Conservation (phyloP, 92 coral and sea anemone species). For the Pocillopora meandrina region DNA sequence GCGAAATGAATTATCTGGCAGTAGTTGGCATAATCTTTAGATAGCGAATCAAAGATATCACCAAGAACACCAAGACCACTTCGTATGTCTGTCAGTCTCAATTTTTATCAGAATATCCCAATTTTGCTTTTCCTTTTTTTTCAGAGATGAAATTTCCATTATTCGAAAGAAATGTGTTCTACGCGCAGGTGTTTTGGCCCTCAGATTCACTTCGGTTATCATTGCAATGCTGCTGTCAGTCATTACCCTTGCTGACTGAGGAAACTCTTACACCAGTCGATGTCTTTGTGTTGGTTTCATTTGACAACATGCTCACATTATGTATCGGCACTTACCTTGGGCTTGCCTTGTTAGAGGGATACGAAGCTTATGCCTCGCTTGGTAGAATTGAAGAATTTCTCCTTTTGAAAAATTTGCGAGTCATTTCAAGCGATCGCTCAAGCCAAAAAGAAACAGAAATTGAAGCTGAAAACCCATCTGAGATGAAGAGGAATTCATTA, state of each 20-base stretch:
- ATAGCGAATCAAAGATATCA: no score
- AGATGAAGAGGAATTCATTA: neutral
- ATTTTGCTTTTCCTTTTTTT: neutral
- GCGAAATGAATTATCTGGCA: no score
- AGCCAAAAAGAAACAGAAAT: neutral
- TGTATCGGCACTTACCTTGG: neutral
- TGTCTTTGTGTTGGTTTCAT: neutral
- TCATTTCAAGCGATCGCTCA: neutral
- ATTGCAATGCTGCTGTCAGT: neutral
- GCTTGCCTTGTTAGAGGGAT: neutral
- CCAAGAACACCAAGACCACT: no score
- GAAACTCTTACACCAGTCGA: neutral
- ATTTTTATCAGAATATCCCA: neutral
- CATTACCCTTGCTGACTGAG: conserved; percentile 9
- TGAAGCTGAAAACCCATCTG: neutral
- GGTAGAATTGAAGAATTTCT: conserved; percentile 3
- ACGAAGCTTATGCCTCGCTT: neutral
- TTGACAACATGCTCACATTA: neutral
- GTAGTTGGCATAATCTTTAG: no score
- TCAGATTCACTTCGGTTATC: neutral
- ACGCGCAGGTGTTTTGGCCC: neutral
- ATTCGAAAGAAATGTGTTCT: neutral
- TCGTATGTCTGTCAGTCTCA: no score
- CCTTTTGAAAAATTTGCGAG: neutral
- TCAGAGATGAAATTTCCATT: conserved; percentile 1